These are phyloP conservation scores for Lateolabrax maculatus DNA, from an alignment of 2,797 vertebrate species.

Conservation along the genomic window DNA sequence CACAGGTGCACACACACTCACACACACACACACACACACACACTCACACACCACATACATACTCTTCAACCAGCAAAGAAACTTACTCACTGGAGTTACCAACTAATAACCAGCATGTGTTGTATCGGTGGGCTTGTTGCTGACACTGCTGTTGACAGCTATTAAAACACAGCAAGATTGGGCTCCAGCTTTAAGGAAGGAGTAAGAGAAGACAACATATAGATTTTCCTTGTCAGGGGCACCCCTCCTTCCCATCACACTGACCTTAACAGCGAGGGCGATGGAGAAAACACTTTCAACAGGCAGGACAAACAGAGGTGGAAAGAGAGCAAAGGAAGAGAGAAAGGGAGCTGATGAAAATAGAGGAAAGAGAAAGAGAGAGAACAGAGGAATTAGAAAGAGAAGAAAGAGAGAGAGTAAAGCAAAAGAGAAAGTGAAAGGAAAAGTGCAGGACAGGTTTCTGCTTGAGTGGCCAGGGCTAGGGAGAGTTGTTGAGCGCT, in stretches of 20 bases:
- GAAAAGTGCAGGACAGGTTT: constrained; percentile 81
- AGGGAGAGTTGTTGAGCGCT: constrained; percentile 80
- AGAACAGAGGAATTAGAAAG: constrained; percentile 68
- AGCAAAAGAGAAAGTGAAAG: constrained; percentile 73
- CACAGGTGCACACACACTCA: background rate
- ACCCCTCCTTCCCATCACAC: constrained; percentile 77
- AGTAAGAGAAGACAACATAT: constrained; percentile 86
- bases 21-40: background rate
- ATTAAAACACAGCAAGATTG: constrained; percentile 83
- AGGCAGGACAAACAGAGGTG: constrained; percentile 81
- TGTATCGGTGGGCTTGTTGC: constrained; percentile 57
- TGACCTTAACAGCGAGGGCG: constrained; percentile 84
- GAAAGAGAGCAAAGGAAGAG: constrained; percentile 70
- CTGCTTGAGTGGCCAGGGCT: constrained; percentile 86
- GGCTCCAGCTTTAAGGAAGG: constrained; percentile 78
- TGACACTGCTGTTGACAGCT: constrained; percentile 80
- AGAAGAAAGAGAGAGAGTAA: constrained; percentile 52
- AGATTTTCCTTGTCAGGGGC: constrained; percentile 87
- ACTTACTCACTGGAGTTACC: constrained; percentile 59
- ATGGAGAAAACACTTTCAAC: constrained; percentile 80
- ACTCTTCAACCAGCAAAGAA: constrained; percentile 35
- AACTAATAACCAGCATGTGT: constrained; percentile 60
- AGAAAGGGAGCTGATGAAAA: constrained; percentile 71
- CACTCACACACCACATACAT: constrained; percentile 1
- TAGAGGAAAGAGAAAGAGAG: constrained; percentile 61